Conservation (phyloP, 2,797 vertebrate species). For the Poeciliopsis presidionis region DNA sequence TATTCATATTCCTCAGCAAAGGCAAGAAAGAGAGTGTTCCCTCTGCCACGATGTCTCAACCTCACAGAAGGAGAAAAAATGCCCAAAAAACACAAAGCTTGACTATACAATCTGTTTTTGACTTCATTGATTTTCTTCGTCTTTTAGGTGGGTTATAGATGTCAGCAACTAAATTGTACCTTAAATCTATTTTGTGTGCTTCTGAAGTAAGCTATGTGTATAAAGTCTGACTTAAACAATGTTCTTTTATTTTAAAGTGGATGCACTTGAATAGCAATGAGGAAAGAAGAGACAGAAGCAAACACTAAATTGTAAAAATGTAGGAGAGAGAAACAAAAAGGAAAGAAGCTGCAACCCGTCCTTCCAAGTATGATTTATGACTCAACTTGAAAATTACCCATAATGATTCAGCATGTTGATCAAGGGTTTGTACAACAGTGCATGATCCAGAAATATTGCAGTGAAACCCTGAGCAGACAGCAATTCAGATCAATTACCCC, state of each 20-base stretch:
- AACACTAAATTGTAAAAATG: constrained; percentile 59
- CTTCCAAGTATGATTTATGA: constrained; percentile 69
- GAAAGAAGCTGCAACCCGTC: constrained; percentile 23
- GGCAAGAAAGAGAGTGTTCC: constrained; percentile 46
- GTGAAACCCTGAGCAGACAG: constrained; percentile 62
- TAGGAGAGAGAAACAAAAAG: constrained; percentile 17
- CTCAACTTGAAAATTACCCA: constrained; percentile 64
- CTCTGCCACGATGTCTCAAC: constrained; percentile 46
- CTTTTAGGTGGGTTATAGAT: constrained; percentile 30
- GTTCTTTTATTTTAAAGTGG: constrained; percentile 55
- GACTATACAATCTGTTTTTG: constrained; percentile 65
- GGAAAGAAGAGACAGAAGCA: constrained; percentile 36
- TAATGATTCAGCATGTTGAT: constrained; percentile 78
- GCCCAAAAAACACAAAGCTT: constrained; percentile 64
- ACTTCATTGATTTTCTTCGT: constrained; percentile 70
- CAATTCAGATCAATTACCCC: constrained; percentile 69
- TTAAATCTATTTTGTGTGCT: constrained; percentile 54
- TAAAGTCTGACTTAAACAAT: constrained; percentile 36
- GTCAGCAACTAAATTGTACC: constrained; percentile 62
- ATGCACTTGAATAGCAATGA: constrained; percentile 70
- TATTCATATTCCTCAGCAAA: constrained; percentile 70
- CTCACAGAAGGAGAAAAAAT: constrained; percentile 46
- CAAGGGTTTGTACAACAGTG: constrained; percentile 56
- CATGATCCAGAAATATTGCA: constrained; percentile 70
- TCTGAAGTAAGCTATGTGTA: constrained; percentile 64